Conservation (phyloP, 2,113 vertebrate genomes). For the Megaleporinus macrocephalus region DNA sequence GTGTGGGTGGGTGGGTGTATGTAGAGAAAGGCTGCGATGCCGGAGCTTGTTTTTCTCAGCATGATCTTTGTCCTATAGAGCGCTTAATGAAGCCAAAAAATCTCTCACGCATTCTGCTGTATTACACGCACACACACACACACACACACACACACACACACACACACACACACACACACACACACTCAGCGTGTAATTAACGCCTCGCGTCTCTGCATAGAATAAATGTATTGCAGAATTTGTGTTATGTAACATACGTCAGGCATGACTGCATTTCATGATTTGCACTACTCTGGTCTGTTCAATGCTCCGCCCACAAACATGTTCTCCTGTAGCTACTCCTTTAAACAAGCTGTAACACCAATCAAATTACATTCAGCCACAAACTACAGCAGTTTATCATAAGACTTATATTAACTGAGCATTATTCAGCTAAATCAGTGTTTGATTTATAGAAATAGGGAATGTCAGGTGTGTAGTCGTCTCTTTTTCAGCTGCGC, state of each 20-base stretch:
- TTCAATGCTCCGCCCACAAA: neutral
- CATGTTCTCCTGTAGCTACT: neutral
- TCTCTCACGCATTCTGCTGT: neutral
- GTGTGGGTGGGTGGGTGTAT: slow-evolving; percentile 50
- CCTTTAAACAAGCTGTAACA: neutral
- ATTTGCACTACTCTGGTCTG: neutral
- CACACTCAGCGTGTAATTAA: neutral
- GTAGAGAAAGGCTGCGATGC: slow-evolving; percentile 56
- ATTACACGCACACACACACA: neutral
- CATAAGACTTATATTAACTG: too few relatives aligned
- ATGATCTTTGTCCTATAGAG: slow-evolving; percentile 62
- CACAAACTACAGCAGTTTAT: too few relatives aligned
- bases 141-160: neutral
- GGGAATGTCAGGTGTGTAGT: too few relatives aligned
- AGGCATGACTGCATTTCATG: neutral
- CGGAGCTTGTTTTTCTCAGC: slow-evolving; percentile 66
- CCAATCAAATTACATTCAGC: too few relatives aligned
- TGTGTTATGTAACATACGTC: slow-evolving; percentile 9
- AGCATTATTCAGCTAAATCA: too few relatives aligned
- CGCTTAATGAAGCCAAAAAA: slow-evolving; percentile 45
- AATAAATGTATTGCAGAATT: neutral
- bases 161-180: neutral
- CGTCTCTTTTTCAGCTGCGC: too few relatives aligned
- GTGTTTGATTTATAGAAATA: too few relatives aligned
- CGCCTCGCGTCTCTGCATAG: slow-evolving; percentile 6